A percentile compares a stretch with the other conserved stretches of the same genome.
These are phyloP conservation scores for Anguilla rostrata DNA, from an alignment of 2,113 vertebrate genomes.

Conservation along the genomic window DNA sequence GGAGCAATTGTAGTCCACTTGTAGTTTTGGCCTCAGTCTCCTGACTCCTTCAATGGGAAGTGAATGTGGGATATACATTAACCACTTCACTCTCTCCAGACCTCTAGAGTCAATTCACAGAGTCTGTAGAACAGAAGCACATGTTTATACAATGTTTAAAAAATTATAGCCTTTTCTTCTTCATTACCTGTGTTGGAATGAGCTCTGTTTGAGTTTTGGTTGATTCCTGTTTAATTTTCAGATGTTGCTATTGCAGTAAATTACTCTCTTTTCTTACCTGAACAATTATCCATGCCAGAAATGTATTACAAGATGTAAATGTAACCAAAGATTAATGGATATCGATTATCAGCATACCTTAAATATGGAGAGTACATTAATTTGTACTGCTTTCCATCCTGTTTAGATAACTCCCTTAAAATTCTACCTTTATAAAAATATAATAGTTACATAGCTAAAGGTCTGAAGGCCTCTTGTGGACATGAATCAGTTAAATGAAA, in stretches of 20 bases:
- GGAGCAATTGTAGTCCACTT: background rate
- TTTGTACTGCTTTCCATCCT: no score
- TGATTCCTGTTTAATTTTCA: slow-evolving; percentile 6
- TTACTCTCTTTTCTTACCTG: slow-evolving; percentile 15
- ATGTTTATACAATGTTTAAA: background rate
- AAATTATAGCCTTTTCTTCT: background rate
- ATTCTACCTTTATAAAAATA: no score
- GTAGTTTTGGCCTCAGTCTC: background rate
- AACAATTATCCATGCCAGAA: slow-evolving; percentile 31
- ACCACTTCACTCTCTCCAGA: background rate
- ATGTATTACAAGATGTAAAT: slow-evolving; percentile 33
- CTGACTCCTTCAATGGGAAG: background rate
- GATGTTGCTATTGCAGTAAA: background rate
- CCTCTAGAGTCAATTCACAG: background rate
- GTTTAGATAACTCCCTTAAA: no score
- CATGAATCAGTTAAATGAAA: no score
- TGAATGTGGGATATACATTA: background rate
- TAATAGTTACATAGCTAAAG: no score
- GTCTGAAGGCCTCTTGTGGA: no score
- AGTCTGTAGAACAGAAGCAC: background rate
- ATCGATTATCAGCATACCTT: slow-evolving; percentile 16
- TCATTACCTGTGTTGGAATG: background rate
- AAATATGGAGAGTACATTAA: slow-evolving; percentile 16
- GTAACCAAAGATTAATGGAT: slow-evolving; percentile 31
- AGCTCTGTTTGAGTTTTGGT: background rate